Evolutionary conservation across 2,797 vertebrate genomes (phyloP).

Genomic region (Florisuga fusca): DNA sequence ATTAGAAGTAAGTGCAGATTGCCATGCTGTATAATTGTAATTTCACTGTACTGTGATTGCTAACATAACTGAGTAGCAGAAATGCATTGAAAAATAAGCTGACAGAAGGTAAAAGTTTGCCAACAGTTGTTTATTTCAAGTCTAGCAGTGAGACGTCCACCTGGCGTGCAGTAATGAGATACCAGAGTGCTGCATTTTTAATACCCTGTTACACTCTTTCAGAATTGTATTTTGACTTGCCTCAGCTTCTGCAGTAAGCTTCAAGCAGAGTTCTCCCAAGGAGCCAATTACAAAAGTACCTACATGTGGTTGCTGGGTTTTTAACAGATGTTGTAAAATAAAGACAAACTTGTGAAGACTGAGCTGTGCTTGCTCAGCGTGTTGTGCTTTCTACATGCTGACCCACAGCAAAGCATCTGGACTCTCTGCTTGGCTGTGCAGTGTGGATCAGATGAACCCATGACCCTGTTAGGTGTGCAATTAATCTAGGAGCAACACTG

Average conservation of each 20-base stretch:
- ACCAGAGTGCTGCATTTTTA: constrained; percentile 55
- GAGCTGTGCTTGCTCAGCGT: not conserved
- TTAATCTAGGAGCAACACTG: not conserved
- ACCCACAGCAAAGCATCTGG: not conserved
- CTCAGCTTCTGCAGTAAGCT: not conserved
- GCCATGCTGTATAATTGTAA: not conserved
- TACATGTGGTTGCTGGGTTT: not conserved
- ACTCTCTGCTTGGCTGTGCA: not conserved
- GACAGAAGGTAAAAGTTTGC: not conserved
- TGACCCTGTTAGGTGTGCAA: not conserved
- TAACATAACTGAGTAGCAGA: not conserved
- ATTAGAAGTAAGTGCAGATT: not conserved
- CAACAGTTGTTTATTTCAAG: not conserved
- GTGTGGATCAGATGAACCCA: not conserved
- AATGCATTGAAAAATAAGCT: not conserved
- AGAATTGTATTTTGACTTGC: constrained; percentile 2
- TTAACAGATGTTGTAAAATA: not conserved
- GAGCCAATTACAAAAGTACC: not conserved
- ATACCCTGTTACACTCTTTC: not conserved
- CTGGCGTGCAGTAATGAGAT: constrained; percentile 40
- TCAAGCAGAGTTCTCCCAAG: not conserved
- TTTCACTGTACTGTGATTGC: not conserved
- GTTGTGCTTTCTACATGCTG: not conserved
- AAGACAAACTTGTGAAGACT: not conserved
- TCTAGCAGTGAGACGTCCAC: not conserved